Evolutionary conservation across 2,113 vertebrate species (phyloP).

Genomic region (Halcyon senegalensis): DNA sequence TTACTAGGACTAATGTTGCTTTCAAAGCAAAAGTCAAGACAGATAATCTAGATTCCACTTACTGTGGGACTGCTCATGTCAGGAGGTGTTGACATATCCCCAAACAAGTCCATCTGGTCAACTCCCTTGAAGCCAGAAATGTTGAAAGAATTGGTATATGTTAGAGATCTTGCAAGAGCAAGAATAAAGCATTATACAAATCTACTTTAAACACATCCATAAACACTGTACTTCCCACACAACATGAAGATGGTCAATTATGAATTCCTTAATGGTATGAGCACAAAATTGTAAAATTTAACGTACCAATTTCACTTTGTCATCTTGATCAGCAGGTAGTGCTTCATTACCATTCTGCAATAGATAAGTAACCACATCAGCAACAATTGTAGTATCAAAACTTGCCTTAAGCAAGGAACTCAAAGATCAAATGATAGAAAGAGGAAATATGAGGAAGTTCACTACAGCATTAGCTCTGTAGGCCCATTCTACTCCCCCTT

Average conservation of each 20-base stretch:
- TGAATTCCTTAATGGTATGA: neutral
- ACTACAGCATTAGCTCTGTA: neutral
- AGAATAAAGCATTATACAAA: neutral
- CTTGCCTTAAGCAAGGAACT: neutral
- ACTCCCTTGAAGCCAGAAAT: slow-evolving; percentile 79
- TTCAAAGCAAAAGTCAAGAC: neutral
- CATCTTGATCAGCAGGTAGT: slow-evolving; percentile 69
- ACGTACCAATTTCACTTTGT: slow-evolving; percentile 81
- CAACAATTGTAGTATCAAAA: neutral
- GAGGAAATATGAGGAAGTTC: neutral
- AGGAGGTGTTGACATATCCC: slow-evolving; percentile 95
- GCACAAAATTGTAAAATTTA: neutral
- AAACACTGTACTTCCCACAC: neutral
- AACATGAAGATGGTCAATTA: neutral
- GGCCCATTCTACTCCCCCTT: neutral
- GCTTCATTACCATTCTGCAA: slow-evolving; percentile 82
- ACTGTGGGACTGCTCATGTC: slow-evolving; percentile 88
- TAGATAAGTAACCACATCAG: neutral
- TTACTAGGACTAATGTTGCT: neutral
- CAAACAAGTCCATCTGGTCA: slow-evolving; percentile 92
- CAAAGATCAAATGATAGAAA: neutral
- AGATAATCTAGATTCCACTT: slow-evolving; percentile 71
- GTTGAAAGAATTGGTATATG: slow-evolving; percentile 51
- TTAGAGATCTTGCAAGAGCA: neutral
- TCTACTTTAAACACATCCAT: neutral